A percentile compares a stretch with the other conserved stretches of the same genome.
phyloP scores from a whole-genome alignment of 2,888 invertebrate species.

The Drosophila birchii region DNA sequence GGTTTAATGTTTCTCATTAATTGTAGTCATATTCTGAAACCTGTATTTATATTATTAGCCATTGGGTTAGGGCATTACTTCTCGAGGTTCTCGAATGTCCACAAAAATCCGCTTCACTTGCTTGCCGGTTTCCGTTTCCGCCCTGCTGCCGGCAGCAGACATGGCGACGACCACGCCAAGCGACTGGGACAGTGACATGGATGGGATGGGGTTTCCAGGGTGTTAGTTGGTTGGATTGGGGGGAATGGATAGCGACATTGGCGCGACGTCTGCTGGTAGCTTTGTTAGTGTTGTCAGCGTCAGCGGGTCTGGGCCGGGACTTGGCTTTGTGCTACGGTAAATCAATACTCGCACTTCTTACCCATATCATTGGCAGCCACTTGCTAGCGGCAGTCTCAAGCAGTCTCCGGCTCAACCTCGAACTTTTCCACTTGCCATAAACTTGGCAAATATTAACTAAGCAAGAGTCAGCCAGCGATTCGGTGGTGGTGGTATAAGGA shows the following conservation, averaged over 20 bases:
- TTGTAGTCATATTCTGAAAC: no score
- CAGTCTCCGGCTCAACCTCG: conserved; percentile 16
- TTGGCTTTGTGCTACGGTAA: conserved; percentile 50
- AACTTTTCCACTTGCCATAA: conserved; percentile 52
- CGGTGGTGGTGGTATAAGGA: neutral
- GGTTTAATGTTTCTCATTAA: no score
- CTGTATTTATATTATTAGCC: no score
- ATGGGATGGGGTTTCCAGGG: neutral
- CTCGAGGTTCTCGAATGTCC: neutral
- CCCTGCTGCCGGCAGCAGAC: conserved; percentile 44
- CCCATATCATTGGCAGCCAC: conserved; percentile 66
- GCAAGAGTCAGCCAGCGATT: conserved; percentile 54
- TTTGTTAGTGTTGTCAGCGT: conserved; percentile 48
- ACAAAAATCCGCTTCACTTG: conserved; percentile 46
- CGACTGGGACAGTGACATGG: conserved; percentile 8
- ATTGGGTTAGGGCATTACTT: conserved; percentile 8
- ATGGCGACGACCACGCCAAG: conserved; percentile 55
- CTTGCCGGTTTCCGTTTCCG: conserved; percentile 72
- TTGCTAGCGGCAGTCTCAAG: conserved; percentile 21
- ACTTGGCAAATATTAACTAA: conserved; percentile 63
- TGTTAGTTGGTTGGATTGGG: neutral
- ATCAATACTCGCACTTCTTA: conserved; percentile 64
- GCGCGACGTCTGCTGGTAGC: conserved; percentile 51
- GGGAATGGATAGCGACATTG: conserved; percentile 33
- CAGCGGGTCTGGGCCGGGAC: conserved; percentile 56